A percentile compares a stretch with the other conserved stretches of the same genome.
Evolutionary conservation across 2,888 invertebrate genomes (phyloP).

Genomic region (Strigamia crassipes): DNA sequence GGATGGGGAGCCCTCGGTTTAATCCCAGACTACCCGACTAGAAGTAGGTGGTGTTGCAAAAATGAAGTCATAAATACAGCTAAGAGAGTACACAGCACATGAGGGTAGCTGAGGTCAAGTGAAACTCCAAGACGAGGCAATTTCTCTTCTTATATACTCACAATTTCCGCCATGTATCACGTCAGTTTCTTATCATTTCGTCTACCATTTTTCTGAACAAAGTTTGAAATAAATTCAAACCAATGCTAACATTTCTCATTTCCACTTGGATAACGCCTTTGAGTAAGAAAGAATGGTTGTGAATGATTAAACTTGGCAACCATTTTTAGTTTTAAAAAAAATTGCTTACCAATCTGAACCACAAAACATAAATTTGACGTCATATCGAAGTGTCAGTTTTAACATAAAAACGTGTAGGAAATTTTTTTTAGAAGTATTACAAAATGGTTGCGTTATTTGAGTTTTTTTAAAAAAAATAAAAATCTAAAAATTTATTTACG

Average conservation of each 20-base stretch:
- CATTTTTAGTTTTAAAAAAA: not conserved
- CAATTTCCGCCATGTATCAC: slow-evolving; percentile 20
- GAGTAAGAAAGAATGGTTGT: not conserved
- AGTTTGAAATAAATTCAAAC: slow-evolving; percentile 30
- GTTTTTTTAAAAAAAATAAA: too few relatives aligned
- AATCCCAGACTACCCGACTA: not conserved
- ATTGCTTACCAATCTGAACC: not conserved
- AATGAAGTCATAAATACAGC: slow-evolving; percentile 31
- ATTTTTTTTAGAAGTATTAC: not conserved
- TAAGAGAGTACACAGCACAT: slow-evolving; percentile 31
- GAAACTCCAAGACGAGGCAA: slow-evolving; percentile 11
- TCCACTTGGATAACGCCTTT: not conserved
- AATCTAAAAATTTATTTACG: too few relatives aligned
- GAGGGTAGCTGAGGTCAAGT: slow-evolving; percentile 30
- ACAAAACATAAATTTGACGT: not conserved
- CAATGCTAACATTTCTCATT: slow-evolving; percentile 34
- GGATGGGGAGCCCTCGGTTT: not conserved
- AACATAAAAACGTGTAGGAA: not conserved
- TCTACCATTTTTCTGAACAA: slow-evolving; percentile 1
- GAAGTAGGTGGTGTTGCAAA: slow-evolving; percentile 14
- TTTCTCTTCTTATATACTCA: slow-evolving; percentile 31
- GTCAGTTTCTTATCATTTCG: slow-evolving; percentile 30
- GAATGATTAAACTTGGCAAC: not conserved
- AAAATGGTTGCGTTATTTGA: too few relatives aligned
- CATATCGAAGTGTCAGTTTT: not conserved